Base-by-base conservation (phyloP, 2,888 invertebrate species). In the Drosophila colorata region DNA sequence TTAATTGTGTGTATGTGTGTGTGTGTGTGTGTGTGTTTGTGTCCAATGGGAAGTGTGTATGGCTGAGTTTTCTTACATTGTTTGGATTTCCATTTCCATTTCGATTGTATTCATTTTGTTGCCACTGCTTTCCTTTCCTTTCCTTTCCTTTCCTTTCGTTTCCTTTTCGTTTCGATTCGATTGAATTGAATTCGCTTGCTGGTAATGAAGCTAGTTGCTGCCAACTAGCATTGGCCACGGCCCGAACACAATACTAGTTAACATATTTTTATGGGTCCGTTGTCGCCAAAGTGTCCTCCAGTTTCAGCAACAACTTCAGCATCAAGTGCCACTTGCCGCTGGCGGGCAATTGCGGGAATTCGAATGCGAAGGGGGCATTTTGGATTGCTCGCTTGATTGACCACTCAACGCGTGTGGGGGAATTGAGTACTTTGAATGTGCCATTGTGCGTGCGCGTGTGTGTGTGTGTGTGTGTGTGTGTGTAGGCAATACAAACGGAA, bases 211-310 rank as follows among this genome's bases (percentile, higher is more conserved):
- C 60, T 43, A 63, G 60, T 61, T 52, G 31, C 48, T 28, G 25
- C 20, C 18, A 18, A 35, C 33, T 52, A 18, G 38, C 52, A 14
- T 53, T 57, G 13, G 57, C 64, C 41, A 56, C 58, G 47, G 58
- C 66, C 51, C 43, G 48, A 43, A 25, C 25, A 18, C 16, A 37
- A 48, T 31, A n/a, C 47, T 79, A 75, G 84, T 83, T 80, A 80
- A 72, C 80, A 80, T 80, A 83, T 83, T 80, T 80, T 80, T 75
- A 83, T 80, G 65, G 63, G 16, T 60, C 71, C 60, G 55, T 81
- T 76, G 78, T 67, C 76, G 81, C 76, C 74, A 63, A 60, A 80
- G 71, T 83, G 80, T 77, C 74, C 59, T 57, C 41, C 53, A 49
- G 44, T 41, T 43, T 25, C 41, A 40, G 49, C 52, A 55, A 3